Evolutionary conservation across 1,140 invertebrate species (phyloP), one percentile per base, ranked within the genome.

Genomic region (Babylonia areolata): DNA sequence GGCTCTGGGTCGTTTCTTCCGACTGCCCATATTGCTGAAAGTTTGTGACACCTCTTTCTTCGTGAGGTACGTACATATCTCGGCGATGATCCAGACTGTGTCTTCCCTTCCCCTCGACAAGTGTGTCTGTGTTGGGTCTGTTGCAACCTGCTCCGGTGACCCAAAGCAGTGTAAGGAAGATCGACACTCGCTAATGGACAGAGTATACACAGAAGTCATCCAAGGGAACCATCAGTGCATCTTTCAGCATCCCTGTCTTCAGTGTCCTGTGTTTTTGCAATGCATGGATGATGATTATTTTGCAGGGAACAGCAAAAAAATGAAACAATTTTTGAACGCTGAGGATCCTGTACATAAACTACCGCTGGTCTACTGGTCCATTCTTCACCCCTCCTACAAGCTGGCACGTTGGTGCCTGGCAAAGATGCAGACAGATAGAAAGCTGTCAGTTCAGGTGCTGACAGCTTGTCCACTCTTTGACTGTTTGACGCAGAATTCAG

Each of bases 311-410:
- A 46, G 23, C 3, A 73, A 73, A 17, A 33, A n/a, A 5, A 33
- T 71, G 17, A 31, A 40, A 12, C 39, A n/a, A 1, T 9, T 84
- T 11, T 12, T 20, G 33, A 69, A n/a, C 15, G 82, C 82, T 17
- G n/a, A 3, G 64, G 82, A 84, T 35, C 11, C 40, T 9, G 31
- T 42, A 0, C 82, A 84, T 40, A 17, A 64, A 15, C 20, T 73
- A 17, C 39, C 82, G 3, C 39, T 84, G n/a, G 23, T 84, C 33
- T 84, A 84, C 69, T 84, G 82, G 82, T 84, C 82, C 0, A 39
- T 11, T 15, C 42, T 64, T 35, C 39, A 12, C 31, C 64, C 64
- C 23, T 73, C 64, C 23, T 11, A 37, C 23, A 31, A 17, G 6
- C 39, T 84, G 20, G 31, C 69, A 3, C 12, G 46, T 0, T 84